Base-by-base conservation (phyloP, 92 coral and sea anemone species). In the Actinostola sp. region DNA sequence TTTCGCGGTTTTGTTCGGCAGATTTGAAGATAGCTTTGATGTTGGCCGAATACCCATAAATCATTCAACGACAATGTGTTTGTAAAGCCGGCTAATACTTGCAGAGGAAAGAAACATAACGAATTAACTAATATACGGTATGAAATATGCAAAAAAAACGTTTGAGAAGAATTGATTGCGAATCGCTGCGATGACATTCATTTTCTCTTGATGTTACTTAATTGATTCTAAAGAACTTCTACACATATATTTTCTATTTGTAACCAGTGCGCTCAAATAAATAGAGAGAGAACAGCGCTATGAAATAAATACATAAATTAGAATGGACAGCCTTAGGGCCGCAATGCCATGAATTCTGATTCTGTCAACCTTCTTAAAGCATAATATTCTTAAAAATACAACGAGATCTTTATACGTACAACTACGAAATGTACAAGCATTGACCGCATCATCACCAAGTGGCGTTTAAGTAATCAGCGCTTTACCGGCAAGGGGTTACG, bases 11-110 rank as follows among this genome's bases (percentile, higher is more conserved):
- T 32, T 6, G 23, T 34, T 52, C 74, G 74, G 74, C 30, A 50
- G 74, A 68, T 68, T 68, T 56, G 24, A 21, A 50, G 74, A 68
- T 68, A 50, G 20, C 74, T 68, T 68, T 68, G 74, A 68, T 12
- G 74, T 68, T 4, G 0, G 26, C 74, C 74, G 74, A 48, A 28
- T 68, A 7, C 26, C 62, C 62, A 51, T 50, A 35, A 67, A 68
- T 50, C 74, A 68, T 68, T 52, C 36, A 68, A 33, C 62, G 57
- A 27, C n/a, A 51, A 15, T 32, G 49, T 32, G 27, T 50, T 68
- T 56, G 54, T 50, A 68, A 41, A 62, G 61, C 62, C 44, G 20
- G 31, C 61, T 43, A 29, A n/a, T 6, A 51, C 3, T 48, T 48
- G 19, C 10, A 33, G 55, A 55, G 58, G 49, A 68, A 54, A 32